Percentiles rank a stretch among this genome's conserved stretches.
phyloP scores from a whole-genome alignment of 1,140 invertebrate genomes.

The Leptinotarsa undecemlineata region DNA sequence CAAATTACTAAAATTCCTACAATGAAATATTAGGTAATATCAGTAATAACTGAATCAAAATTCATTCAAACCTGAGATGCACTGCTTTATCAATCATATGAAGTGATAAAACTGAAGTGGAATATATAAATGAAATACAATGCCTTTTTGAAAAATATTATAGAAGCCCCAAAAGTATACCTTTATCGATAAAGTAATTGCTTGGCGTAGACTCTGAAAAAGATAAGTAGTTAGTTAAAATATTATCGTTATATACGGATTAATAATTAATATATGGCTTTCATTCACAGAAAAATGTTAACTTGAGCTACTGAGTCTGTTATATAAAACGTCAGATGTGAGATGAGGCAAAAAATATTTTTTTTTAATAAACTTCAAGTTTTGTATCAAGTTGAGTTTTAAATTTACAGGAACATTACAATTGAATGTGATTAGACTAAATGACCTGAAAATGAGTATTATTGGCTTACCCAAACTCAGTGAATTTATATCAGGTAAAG shows the following conservation, averaged over 20 bases:
- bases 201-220: constrained; percentile 42
- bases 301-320: neutral
- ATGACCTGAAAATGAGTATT: neutral
- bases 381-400: neutral
- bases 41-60: too few relatives aligned
- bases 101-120: neutral
- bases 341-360: neutral
- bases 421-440: neutral
- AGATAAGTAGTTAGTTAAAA: constrained; percentile 8
- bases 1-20: neutral
- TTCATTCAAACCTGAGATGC: too few relatives aligned
- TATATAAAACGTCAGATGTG: neutral
- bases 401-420: neutral
- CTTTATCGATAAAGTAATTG: constrained; percentile 52
- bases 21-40: neutral
- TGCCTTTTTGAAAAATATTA: constrained; percentile 16
- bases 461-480: constrained; percentile 63
- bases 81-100: neutral
- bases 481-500: constrained; percentile 72
- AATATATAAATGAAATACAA: constrained; percentile 11
- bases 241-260: neutral
- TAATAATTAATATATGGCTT: neutral
- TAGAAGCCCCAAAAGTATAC: constrained; percentile 40
- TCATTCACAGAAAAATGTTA: neutral
- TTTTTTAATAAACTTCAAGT: neutral